Evolutionary conservation across 2,113 vertebrate genomes (phyloP).

Genomic region (Chitala chitala): DNA sequence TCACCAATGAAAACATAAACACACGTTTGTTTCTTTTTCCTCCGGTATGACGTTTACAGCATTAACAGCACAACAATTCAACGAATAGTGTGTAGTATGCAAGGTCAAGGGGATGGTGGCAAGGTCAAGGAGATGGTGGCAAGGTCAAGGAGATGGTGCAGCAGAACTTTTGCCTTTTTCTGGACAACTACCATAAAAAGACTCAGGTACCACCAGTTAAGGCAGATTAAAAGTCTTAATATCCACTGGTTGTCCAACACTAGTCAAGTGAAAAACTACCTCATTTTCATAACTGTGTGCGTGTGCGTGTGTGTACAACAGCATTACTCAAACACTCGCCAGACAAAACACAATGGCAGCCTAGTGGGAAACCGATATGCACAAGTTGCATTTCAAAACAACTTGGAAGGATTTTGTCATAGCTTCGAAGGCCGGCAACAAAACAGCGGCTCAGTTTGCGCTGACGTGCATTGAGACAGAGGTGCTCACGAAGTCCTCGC

Average conservation of each 20-base stretch:
- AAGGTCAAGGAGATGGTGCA: no score
- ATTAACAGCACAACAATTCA: not conserved
- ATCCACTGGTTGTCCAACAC: no score
- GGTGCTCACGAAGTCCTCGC: no score
- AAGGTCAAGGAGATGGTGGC: not conserved
- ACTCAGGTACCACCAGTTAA: no score
- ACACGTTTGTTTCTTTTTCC: not conserved
- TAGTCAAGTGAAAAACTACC: no score
- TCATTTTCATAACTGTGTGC: no score
- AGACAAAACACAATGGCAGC: not conserved
- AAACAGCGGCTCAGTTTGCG: not conserved
- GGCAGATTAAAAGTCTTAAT: no score
- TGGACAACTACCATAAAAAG: no score
- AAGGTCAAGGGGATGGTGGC: no score
- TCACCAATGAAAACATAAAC: not conserved
- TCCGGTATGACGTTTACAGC: not conserved
- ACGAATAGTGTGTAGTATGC: no score
- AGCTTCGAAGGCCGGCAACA: not conserved
- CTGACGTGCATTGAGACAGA: not conserved
- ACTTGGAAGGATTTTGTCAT: not conserved
- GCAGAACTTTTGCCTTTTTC: no score
- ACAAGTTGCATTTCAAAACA: not conserved
- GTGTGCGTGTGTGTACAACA: no score
- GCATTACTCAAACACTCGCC: not conserved
- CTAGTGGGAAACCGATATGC: not conserved